Evolutionary conservation across 2,797 vertebrate species (phyloP).

Genomic region (Cygnus olor): DNA sequence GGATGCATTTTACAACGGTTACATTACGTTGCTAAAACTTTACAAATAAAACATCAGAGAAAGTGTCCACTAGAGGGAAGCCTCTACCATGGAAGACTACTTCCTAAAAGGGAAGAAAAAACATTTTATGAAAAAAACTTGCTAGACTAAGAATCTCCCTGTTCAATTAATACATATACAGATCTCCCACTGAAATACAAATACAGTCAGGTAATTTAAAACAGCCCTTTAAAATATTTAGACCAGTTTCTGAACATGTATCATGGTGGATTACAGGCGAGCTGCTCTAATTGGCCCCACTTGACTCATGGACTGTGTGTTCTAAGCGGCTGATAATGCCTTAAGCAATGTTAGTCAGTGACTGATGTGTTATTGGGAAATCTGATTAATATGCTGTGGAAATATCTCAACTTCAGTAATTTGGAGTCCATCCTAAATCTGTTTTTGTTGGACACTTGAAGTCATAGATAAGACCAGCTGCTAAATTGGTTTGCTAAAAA

Average conservation of each 20-base stretch:
- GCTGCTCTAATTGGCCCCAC: background rate
- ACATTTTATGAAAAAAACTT: background rate
- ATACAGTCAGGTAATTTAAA: background rate
- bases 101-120: background rate
- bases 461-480: background rate
- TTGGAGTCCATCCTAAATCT: background rate
- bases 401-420: background rate
- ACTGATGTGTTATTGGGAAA: background rate
- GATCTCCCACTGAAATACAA: background rate
- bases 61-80: constrained; percentile 47
- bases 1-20: background rate
- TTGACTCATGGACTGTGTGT: background rate
- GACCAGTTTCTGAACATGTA: background rate
- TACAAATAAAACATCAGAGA: background rate
- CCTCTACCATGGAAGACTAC: constrained; percentile 2
- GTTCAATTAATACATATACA: background rate
- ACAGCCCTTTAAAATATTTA: background rate
- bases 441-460: background rate
- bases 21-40: background rate
- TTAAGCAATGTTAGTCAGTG: background rate
- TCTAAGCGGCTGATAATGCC: background rate
- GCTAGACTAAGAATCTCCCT: background rate
- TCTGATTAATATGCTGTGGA: background rate
- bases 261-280: background rate
- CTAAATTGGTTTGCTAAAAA: background rate